Conservation (phyloP, 2,113 vertebrate genomes). For the Hippocampus zosterae region DNA sequence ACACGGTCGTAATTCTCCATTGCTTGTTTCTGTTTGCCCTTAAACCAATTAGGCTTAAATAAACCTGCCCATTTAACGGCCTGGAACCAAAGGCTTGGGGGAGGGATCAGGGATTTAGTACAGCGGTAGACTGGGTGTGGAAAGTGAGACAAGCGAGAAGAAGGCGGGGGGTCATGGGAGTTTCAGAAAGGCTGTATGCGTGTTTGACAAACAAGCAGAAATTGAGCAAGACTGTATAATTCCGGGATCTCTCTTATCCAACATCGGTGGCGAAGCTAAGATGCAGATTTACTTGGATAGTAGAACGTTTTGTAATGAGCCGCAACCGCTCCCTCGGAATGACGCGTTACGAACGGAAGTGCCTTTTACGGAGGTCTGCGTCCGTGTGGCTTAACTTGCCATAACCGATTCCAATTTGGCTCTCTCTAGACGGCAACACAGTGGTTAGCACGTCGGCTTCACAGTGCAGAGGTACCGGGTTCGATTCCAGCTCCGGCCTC, state of each 20-base stretch:
- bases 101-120: conserved; percentile 23
- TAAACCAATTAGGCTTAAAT: conserved; percentile 70
- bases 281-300: conserved; percentile 14
- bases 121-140: conserved; percentile 1
- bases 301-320: conserved; percentile 29
- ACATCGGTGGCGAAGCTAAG: neutral
- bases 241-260: conserved; percentile 7
- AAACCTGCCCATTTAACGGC: conserved; percentile 59
- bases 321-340: conserved; percentile 21
- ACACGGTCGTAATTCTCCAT: conserved; percentile 56
- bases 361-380: neutral
- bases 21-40: conserved; percentile 69
- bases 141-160: conserved; percentile 18
- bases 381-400: neutral
- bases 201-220: conserved; percentile 51
- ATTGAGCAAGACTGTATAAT: conserved; percentile 16
- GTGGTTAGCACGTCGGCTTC: too few species aligned
- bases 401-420: neutral
- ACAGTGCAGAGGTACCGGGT: too few species aligned
- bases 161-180: conserved; percentile 28
- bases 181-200: conserved; percentile 23
- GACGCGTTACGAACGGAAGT: conserved; percentile 21
- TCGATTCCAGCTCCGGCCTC: too few species aligned
- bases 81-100: conserved; percentile 40
- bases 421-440: neutral